Percentiles rank a stretch among this genome's conserved stretches.
These are phyloP conservation scores for Ceraclea dissimilis DNA, from an alignment of 2,888 invertebrate genomes.

Conservation along the genomic window DNA sequence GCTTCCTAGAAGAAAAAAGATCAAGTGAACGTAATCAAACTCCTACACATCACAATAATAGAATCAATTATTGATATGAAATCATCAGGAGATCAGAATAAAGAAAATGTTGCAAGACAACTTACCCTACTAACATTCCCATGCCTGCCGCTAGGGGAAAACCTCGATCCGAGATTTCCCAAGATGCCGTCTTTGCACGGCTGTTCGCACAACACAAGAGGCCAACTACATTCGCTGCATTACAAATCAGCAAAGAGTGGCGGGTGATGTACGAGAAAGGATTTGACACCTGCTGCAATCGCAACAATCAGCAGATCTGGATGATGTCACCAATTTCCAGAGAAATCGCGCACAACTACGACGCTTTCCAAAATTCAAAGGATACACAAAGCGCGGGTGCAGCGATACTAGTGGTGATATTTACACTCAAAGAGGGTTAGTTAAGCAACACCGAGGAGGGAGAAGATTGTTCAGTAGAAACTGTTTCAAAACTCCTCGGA, in stretches of 20 bases:
- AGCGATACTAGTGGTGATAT: constrained; percentile 3
- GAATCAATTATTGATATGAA: no score
- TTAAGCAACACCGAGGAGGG: constrained; percentile 1
- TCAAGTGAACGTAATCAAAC: no score
- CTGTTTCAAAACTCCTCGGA: neutral
- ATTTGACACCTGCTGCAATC: no score
- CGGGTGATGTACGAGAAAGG: neutral
- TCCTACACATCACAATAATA: no score
- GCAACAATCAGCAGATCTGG: neutral
- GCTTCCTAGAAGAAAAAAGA: neutral
- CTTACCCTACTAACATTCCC: constrained; percentile 25
- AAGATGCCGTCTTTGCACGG: neutral
- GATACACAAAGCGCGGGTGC: constrained; percentile 9
- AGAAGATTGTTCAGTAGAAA: neutral
- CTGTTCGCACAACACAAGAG: neutral
- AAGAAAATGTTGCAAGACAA: no score
- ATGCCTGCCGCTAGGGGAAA: constrained; percentile 19
- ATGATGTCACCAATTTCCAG: constrained; percentile 1
- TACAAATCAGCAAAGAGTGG: constrained; percentile 9
- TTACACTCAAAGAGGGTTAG: constrained; percentile 2
- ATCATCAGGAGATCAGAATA: no score
- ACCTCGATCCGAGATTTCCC: constrained; percentile 6
- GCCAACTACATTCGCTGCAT: constrained; percentile 11
- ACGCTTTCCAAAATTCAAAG: constrained; percentile 4
- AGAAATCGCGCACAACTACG: constrained; percentile 9